phyloP scores from a whole-genome alignment of 1,140 invertebrate species.

The Papilio helenus region DNA sequence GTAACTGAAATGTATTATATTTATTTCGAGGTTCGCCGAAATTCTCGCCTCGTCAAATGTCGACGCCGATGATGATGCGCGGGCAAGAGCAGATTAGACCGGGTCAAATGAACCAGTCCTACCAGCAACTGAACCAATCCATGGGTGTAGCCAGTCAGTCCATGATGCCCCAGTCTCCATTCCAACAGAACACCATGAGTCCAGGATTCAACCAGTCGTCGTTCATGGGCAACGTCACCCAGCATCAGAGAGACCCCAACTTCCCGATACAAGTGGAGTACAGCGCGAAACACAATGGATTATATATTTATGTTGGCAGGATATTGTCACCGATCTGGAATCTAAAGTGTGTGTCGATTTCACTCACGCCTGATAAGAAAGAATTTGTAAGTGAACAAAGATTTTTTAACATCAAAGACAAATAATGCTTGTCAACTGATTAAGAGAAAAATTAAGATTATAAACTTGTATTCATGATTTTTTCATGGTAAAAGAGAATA shows the following conservation, averaged over 20 bases:
- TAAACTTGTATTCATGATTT: no score
- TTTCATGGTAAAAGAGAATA: no score
- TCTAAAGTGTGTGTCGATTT: conserved; percentile 87
- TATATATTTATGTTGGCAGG: conserved; percentile 95
- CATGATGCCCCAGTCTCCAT: conserved; percentile 63
- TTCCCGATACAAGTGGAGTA: conserved; percentile 84
- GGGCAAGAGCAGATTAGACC: conserved; percentile 67
- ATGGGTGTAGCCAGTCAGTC: conserved; percentile 60
- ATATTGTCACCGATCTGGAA: conserved; percentile 93
- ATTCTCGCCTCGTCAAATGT: conserved; percentile 80
- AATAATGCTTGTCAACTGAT: background rate
- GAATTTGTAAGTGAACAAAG: conserved; percentile 82
- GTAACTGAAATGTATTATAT: no score
- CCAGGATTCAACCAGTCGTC: conserved; percentile 71
- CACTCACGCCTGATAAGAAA: conserved; percentile 83
- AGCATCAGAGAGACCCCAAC: conserved; percentile 68
- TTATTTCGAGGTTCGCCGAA: conserved; percentile 81
- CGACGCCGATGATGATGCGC: conserved; percentile 77
- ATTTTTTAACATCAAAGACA: conserved; percentile 15
- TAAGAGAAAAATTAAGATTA: no score
- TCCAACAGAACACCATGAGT: conserved; percentile 66
- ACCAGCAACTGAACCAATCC: conserved; percentile 70
- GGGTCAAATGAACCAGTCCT: conserved; percentile 66
- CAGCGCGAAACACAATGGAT: conserved; percentile 95
- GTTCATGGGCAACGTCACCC: conserved; percentile 64